A percentile compares a stretch with the other conserved stretches of the same genome.
phyloP scores from a whole-genome alignment of 1,140 invertebrate genomes.

The Homarus americanus region DNA sequence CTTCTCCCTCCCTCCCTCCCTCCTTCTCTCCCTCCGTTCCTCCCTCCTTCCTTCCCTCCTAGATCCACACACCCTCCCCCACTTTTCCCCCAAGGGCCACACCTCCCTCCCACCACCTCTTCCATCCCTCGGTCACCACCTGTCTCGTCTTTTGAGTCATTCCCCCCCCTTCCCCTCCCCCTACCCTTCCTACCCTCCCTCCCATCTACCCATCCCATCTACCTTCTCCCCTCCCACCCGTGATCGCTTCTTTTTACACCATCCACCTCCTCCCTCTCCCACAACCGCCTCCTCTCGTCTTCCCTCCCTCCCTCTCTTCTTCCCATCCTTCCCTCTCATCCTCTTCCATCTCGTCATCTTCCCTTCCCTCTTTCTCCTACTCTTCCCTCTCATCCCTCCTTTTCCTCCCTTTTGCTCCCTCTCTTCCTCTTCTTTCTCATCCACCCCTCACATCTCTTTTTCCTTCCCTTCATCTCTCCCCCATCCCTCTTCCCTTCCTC shows the following conservation, averaged over 20 bases:
- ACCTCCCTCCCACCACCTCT: background rate
- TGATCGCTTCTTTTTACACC: background rate
- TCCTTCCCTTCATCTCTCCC: no score
- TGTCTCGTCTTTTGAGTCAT: constrained; percentile 5
- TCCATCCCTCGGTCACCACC: constrained; percentile 14
- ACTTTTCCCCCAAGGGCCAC: no score
- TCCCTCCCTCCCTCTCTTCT: background rate
- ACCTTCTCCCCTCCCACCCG: background rate
- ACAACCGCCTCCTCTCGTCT: no score
- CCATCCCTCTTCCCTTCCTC: no score
- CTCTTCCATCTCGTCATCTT: background rate
- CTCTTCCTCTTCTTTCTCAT: background rate
- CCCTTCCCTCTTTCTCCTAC: no score
- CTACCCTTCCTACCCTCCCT: background rate
- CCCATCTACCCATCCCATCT: background rate
- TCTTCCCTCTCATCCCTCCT: no score
- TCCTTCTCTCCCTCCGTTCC: no score
- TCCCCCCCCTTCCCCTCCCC: background rate
- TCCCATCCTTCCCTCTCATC: background rate
- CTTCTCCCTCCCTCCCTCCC: background rate
- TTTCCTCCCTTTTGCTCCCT: no score
- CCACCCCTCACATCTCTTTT: background rate
- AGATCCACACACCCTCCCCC: no score
- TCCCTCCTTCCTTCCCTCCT: background rate
- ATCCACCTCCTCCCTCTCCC: no score